phyloP scores from a whole-genome alignment of 2,113 vertebrate species.

The Etheostoma spectabile region DNA sequence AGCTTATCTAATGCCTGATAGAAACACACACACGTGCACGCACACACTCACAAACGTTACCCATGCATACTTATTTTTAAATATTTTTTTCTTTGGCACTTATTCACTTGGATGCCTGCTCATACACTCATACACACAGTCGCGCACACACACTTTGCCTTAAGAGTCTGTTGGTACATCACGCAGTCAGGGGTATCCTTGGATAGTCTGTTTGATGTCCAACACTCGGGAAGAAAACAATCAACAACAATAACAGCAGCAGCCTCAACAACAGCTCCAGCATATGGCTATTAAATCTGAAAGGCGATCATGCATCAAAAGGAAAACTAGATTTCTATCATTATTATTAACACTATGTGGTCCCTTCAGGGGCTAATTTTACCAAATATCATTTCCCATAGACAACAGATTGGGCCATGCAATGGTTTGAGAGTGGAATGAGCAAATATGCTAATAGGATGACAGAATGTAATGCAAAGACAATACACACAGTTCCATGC shows the following conservation, averaged over 20 bases:
- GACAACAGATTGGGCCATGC: constrained; percentile 68
- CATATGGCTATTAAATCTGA: constrained; percentile 76
- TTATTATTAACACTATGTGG: constrained; percentile 68
- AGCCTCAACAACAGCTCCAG: constrained; percentile 50
- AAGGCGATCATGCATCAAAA: constrained; percentile 74
- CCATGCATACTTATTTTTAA: background rate
- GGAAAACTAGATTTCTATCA: constrained; percentile 74
- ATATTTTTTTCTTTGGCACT: background rate
- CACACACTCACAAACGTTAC: background rate
- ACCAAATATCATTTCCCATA: constrained; percentile 60
- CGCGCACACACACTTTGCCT: background rate
- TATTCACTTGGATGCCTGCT: background rate
- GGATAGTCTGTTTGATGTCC: constrained; percentile 66
- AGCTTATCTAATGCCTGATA: constrained; percentile 46
- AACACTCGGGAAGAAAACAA: constrained; percentile 61
- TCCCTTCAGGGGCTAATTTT: constrained; percentile 69
- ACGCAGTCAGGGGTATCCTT: constrained; percentile 52
- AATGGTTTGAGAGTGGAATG: constrained; percentile 58
- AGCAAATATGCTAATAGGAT: constrained; percentile 70
- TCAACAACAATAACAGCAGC: constrained; percentile 67
- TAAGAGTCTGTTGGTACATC: constrained; percentile 8
- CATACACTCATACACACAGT: background rate
- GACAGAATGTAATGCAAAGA: constrained; percentile 48
- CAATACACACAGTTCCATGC: constrained; percentile 44
- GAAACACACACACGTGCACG: background rate